These are phyloP conservation scores for Pachyrhynchus sulphureomaculatus DNA, from an alignment of 1,140 invertebrate genomes.

Conservation along the genomic window DNA sequence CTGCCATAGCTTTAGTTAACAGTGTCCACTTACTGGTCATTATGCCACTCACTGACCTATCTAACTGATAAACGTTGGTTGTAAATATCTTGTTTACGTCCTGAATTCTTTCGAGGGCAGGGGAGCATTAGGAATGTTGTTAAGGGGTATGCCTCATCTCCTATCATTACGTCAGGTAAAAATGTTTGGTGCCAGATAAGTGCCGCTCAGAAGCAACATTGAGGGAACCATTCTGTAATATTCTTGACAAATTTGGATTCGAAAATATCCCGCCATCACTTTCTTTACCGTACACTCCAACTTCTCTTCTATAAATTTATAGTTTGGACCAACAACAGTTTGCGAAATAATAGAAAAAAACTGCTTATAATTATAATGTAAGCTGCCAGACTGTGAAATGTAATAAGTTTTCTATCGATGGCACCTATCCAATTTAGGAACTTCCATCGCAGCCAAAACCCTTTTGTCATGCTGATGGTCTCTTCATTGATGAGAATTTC, in stretches of 20 bases:
- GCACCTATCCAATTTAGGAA: conserved; percentile 48
- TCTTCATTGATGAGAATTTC: too few relatives aligned
- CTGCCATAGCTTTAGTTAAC: conserved; percentile 42
- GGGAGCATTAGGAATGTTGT: conserved; percentile 51
- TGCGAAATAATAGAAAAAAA: conserved; percentile 51
- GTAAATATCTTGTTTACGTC: conserved; percentile 49
- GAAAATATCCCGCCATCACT: conserved; percentile 3
- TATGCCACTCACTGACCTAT: conserved; percentile 43
- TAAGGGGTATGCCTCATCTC: conserved; percentile 54
- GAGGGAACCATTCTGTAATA: not conserved
- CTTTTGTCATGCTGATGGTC: too few relatives aligned
- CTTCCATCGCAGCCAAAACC: too few relatives aligned
- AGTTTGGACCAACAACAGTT: conserved; percentile 49
- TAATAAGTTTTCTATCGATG: conserved; percentile 49
- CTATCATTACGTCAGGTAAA: conserved; percentile 51
- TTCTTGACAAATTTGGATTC: not conserved
- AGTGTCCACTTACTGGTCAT: conserved; percentile 51
- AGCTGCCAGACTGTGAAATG: conserved; percentile 40
- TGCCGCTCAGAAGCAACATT: not conserved
- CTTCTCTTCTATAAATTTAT: conserved; percentile 46
- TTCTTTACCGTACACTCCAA: not conserved
- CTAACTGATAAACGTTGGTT: conserved; percentile 51
- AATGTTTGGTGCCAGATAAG: conserved; percentile 33
- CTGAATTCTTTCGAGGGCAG: conserved; percentile 46
- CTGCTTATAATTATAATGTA: conserved; percentile 49